Conservation (phyloP, 2,113 vertebrate species). For the Camelus bactrianus region DNA sequence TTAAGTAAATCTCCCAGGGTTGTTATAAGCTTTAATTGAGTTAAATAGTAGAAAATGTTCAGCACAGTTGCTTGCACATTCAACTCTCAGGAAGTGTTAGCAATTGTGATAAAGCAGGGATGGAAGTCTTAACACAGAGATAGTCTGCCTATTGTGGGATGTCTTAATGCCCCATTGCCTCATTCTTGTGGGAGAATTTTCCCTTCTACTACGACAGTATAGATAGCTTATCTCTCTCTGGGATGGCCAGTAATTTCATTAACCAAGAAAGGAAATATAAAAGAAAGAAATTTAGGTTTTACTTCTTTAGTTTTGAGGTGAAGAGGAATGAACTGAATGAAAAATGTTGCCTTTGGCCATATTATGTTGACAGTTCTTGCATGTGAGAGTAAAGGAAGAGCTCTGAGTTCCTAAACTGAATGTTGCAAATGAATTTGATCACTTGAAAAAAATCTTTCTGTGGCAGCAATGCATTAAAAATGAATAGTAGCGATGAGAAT, state of each 20-base stretch:
- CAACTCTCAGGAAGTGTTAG: neutral
- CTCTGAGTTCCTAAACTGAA: neutral
- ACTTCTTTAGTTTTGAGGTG: neutral
- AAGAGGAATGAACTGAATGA: neutral
- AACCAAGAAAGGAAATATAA: neutral
- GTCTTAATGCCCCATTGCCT: no score
- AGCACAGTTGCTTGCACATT: neutral
- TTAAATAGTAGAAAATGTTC: neutral
- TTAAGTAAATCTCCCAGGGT: neutral
- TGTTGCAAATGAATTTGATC: neutral
- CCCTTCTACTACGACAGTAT: neutral
- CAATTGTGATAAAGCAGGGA: neutral
- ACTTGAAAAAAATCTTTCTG: neutral
- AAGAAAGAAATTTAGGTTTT: neutral
- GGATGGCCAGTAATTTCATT: neutral
- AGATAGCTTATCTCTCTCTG: neutral
- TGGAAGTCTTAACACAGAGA: no score
- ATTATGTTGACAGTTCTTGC: neutral
- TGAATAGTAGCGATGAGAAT: neutral
- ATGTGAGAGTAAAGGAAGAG: neutral
- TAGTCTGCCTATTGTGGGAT: no score
- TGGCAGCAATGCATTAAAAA: neutral
- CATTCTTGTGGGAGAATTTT: neutral
- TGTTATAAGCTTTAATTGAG: neutral
- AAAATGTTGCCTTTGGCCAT: neutral